Conservation (phyloP, 2,797 vertebrate genomes). For the Meda fulgida region DNA sequence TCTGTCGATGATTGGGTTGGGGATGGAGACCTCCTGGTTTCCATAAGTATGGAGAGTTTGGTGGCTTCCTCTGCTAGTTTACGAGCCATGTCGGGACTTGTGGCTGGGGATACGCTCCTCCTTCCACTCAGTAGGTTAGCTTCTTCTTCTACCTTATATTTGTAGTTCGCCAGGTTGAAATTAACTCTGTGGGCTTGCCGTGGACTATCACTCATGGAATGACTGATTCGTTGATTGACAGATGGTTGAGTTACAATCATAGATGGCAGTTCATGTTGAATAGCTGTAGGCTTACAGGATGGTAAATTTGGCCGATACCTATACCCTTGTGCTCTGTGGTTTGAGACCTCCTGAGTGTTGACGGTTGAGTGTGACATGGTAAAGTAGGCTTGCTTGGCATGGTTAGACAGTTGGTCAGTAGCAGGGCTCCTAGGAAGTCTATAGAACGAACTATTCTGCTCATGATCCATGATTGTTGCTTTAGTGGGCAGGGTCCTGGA, state of each 20-base stretch:
- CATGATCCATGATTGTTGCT: constrained; percentile 59
- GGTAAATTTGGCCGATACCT: constrained; percentile 69
- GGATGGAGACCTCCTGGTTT: constrained; percentile 64
- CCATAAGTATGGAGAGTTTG: constrained; percentile 67
- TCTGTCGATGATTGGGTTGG: constrained; percentile 66
- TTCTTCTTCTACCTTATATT: constrained; percentile 53
- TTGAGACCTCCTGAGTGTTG: constrained; percentile 46
- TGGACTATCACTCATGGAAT: constrained; percentile 49
- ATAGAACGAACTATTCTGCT: constrained; percentile 54
- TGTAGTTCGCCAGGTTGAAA: constrained; percentile 53
- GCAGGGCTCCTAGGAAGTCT: constrained; percentile 75
- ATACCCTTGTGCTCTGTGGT: constrained; percentile 56
- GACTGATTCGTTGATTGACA: constrained; percentile 39
- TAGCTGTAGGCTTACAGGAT: constrained; percentile 73
- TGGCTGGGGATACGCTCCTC: constrained; percentile 61
- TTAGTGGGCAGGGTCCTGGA: constrained; percentile 68
- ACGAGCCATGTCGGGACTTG: constrained; percentile 65
- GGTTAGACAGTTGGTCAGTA: constrained; percentile 69
- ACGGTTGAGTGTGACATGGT: constrained; percentile 38
- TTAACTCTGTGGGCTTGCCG: constrained; percentile 55
- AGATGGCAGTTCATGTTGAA: constrained; percentile 71
- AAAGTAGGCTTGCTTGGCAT: constrained; percentile 54
- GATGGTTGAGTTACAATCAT: constrained; percentile 44
- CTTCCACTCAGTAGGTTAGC: constrained; percentile 52
- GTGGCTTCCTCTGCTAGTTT: constrained; percentile 68